Percentiles rank a stretch among this genome's conserved stretches.
Evolutionary conservation across 2,797 vertebrate species (phyloP).

Genomic region (Platyrinchus mystaceus): DNA sequence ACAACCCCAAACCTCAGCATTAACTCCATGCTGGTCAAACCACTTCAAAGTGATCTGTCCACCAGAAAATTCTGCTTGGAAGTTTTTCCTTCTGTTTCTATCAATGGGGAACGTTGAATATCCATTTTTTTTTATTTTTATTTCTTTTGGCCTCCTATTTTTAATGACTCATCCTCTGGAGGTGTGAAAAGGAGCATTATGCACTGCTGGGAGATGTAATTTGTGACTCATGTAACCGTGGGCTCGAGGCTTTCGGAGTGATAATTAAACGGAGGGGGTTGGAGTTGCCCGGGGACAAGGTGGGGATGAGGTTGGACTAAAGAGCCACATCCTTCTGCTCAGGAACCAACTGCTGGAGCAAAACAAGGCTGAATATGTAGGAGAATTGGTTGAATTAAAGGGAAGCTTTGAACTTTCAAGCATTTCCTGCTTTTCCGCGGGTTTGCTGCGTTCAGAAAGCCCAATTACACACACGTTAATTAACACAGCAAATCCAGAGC

Average conservation of each 20-base stretch:
- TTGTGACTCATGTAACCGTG: slow-evolving; percentile 47
- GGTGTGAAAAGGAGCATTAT: slow-evolving; percentile 52
- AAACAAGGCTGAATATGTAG: neutral
- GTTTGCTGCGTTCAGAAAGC: neutral
- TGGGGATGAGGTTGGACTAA: slow-evolving; percentile 10
- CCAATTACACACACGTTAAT: neutral
- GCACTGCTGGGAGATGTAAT: slow-evolving; percentile 37
- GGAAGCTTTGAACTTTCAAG: neutral
- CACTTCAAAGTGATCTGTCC: neutral
- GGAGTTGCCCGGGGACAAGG: neutral
- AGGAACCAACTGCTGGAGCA: neutral
- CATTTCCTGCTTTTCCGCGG: neutral
- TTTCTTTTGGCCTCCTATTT: neutral
- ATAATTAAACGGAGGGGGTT: slow-evolving; percentile 59
- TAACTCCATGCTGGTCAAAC: neutral
- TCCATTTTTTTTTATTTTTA: neutral
- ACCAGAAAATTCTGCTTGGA: neutral
- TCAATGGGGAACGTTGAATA: neutral
- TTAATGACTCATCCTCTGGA: slow-evolving; percentile 51
- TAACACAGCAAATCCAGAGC: neutral
- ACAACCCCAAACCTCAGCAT: neutral
- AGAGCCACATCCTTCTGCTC: neutral
- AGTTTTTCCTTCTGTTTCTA: neutral
- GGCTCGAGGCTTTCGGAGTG: slow-evolving; percentile 16
- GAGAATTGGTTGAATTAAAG: neutral